Percentiles rank a stretch among this genome's conserved stretches.
Evolutionary conservation across 2,888 invertebrate genomes (phyloP).

Genomic region (Nemotelus nigrinus): DNA sequence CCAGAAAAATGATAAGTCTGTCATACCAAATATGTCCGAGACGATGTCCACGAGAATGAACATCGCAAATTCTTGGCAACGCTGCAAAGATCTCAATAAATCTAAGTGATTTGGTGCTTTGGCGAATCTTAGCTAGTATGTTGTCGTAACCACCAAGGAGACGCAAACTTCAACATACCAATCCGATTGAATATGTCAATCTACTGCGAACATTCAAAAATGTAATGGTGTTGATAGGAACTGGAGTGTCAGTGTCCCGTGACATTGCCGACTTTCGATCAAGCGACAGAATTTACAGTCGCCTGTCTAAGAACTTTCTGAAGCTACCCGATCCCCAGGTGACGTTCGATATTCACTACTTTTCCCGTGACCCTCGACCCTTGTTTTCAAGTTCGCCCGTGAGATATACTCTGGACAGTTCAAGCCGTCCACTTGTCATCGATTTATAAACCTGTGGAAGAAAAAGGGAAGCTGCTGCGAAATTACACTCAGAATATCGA

Average conservation of each 20-base stretch:
- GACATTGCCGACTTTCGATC: conserved; percentile 93
- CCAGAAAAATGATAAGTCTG: too few relatives aligned
- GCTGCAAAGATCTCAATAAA: conserved; percentile 2
- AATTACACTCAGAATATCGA: conserved; percentile 96
- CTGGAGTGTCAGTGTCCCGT: conserved; percentile 86
- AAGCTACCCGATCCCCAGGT: conserved; percentile 88
- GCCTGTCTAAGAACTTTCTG: conserved; percentile 86
- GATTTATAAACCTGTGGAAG: conserved; percentile 85
- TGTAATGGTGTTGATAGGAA: conserved; percentile 88
- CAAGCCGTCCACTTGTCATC: conserved; percentile 82
- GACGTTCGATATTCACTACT: conserved; percentile 82
- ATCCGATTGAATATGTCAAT: conserved; percentile 76
- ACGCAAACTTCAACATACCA: conserved; percentile 58
- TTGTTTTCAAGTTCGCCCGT: conserved; percentile 92
- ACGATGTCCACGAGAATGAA: conserved; percentile 68
- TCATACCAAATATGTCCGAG: too few relatives aligned
- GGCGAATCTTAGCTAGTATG: conserved; percentile 70
- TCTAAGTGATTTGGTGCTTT: conserved; percentile 66
- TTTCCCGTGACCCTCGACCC: conserved; percentile 80
- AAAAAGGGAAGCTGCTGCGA: conserved; percentile 78
- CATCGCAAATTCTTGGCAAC: conserved; percentile 65
- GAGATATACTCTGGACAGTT: conserved; percentile 85
- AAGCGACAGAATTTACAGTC: conserved; percentile 85
- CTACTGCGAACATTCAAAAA: conserved; percentile 75
- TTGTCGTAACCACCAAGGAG: conserved; percentile 73